phyloP scores from a whole-genome alignment of 2,797 vertebrate genomes.

The Synaphobranchus kaupii region DNA sequence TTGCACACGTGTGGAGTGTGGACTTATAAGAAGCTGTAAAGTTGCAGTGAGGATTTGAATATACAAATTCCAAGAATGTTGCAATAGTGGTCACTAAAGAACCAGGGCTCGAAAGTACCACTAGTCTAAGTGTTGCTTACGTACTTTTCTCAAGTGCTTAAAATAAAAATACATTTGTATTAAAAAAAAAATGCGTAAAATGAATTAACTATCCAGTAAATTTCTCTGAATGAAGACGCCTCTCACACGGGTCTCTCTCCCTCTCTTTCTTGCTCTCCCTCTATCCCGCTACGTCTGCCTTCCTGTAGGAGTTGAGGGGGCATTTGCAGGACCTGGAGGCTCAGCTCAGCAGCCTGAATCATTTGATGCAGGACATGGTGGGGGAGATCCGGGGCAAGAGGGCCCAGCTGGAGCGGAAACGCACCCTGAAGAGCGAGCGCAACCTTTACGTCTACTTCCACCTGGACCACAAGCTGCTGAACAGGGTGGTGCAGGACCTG shows the following conservation, averaged over 20 bases:
- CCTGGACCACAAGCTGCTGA: constrained; percentile 76
- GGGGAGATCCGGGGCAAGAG: constrained; percentile 82
- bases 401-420: constrained; percentile 75
- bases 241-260: constrained; percentile 5
- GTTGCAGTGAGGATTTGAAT: not conserved
- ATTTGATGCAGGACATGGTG: constrained; percentile 76
- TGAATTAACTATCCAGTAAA: not conserved
- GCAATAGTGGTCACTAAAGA: not conserved
- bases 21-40: not conserved
- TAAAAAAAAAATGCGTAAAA: not conserved
- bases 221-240: not conserved
- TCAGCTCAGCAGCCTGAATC: constrained; percentile 76
- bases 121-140: not conserved
- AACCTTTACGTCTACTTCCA: constrained; percentile 87
- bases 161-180: not conserved
- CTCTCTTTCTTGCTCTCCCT: not conserved
- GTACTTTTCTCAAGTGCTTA: not conserved
- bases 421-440: constrained; percentile 78
- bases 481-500: constrained; percentile 80
- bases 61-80: too few relatives aligned
- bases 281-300: not conserved
- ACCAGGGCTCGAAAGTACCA: not conserved
- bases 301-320: constrained; percentile 77
- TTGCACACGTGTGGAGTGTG: not conserved
- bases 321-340: constrained; percentile 75